A percentile compares a stretch with the other conserved stretches of the same genome.
Evolutionary conservation across 2,113 vertebrate genomes (phyloP).

Genomic region (Cyphomyrus discorhynchus): DNA sequence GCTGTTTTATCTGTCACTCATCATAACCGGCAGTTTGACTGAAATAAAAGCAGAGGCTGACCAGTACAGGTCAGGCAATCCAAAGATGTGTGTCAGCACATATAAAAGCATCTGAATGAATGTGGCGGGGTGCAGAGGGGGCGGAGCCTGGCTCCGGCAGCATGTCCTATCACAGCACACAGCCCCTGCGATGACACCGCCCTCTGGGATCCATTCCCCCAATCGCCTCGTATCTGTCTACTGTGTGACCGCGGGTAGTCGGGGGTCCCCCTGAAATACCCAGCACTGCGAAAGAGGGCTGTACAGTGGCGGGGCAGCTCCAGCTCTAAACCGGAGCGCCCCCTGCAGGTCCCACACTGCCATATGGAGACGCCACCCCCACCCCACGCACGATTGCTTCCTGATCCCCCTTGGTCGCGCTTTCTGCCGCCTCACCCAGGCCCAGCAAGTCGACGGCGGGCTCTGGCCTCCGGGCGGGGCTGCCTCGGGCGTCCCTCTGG

Average conservation of each 20-base stretch:
- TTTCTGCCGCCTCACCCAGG: slow-evolving; percentile 69
- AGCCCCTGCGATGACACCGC: background rate
- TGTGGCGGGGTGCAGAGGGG: background rate
- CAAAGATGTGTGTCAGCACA: background rate
- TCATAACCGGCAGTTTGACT: background rate
- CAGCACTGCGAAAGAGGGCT: background rate
- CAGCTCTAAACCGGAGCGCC: background rate
- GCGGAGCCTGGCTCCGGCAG: background rate
- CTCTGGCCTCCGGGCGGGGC: slow-evolving; percentile 75
- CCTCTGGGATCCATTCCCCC: background rate
- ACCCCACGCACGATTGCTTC: too few species aligned
- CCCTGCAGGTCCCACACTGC: background rate
- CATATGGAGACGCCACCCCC: background rate
- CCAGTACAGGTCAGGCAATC: background rate
- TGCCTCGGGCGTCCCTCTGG: slow-evolving; percentile 70
- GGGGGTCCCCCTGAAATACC: background rate
- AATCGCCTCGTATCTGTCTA: too few species aligned
- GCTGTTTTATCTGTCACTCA: background rate
- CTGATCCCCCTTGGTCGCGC: too few species aligned
- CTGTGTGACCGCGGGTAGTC: too few species aligned
- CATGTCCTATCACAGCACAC: background rate
- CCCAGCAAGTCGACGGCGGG: slow-evolving; percentile 83
- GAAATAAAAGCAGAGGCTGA: background rate
- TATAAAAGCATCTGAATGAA: background rate
- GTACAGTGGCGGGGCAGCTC: background rate